Base-by-base conservation (phyloP, 2,888 invertebrate species). In the Creontiades dilutus region DNA sequence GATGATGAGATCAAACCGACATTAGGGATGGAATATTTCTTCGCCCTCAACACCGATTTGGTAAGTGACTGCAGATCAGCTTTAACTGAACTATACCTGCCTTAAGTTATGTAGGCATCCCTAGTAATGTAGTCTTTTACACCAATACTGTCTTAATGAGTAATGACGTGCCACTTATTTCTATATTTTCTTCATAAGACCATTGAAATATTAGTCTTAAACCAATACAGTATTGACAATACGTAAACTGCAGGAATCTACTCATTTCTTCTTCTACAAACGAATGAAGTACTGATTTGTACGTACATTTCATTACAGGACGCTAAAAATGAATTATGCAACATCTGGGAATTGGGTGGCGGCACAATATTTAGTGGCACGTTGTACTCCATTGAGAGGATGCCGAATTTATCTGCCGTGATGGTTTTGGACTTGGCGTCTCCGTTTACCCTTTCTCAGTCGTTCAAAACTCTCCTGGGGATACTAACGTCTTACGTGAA, bases 261-360 rank as follows among this genome's bases (percentile, higher is more conserved):
- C n/a, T n/a, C n/a, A n/a, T n/a, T n/a, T n/a, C n/a, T n/a, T n/a
- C n/a, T n/a, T n/a, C n/a, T n/a, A n/a, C n/a, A n/a, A n/a, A n/a
- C n/a, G n/a, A n/a, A n/a, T n/a, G n/a, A n/a, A n/a, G n/a, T n/a
- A n/a, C n/a, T n/a, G n/a, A n/a, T n/a, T n/a, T n/a, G n/a, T n/a
- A n/a, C n/a, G n/a, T n/a, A n/a, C n/a, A n/a, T n/a, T n/a, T n/a
- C n/a, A n/a, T 37, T 61, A 12, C 28, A 90, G 76, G 76, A 92
- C 91, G 91, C 90, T 3, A 92, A 92, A 81, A 92, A 92, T 85
- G 91, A 87, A 37, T 52, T 95, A 78, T 96, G 96, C 90, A 97
- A 98, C 92, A 95, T 98, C 57, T 98, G 98, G 98, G 98, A 98
- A 93, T 93, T 96, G 16, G 96, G 96, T 57, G 95, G 95, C 61